Conservation (phyloP, 2,888 invertebrate species). For the Beris morrisii region DNA sequence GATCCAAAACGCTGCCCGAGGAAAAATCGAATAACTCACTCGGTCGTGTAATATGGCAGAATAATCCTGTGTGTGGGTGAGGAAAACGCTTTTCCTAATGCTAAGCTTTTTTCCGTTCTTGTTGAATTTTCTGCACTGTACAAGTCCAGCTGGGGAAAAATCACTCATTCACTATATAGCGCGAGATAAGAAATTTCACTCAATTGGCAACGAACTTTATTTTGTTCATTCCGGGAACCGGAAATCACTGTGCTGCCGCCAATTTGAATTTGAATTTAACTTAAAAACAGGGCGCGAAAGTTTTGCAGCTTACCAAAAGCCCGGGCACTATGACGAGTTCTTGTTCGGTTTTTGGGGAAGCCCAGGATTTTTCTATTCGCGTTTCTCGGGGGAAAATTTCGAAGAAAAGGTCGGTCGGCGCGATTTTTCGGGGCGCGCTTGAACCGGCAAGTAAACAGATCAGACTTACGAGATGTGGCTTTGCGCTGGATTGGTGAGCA, state of each 20-base stretch:
- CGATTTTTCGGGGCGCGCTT: conserved; percentile 27
- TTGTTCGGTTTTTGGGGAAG: no score
- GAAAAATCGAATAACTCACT: neutral
- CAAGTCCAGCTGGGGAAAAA: conserved; percentile 4
- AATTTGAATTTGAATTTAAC: no score
- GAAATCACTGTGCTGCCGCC: no score
- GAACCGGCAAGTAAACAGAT: conserved; percentile 34
- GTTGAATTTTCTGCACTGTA: neutral
- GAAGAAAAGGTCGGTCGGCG: neutral
- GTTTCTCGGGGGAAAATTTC: no score
- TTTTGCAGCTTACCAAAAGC: neutral
- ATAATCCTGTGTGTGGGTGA: conserved; percentile 17
- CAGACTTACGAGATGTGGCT: conserved; percentile 18
- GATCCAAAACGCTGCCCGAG: conserved; percentile 5
- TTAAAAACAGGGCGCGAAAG: neutral
- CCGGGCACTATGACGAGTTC: no score
- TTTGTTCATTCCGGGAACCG: no score
- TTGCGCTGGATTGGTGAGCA: conserved; percentile 18
- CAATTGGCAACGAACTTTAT: neutral
- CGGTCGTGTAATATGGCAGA: neutral
- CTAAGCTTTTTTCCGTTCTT: conserved; percentile 25
- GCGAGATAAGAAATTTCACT: conserved; percentile 7
- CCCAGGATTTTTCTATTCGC: no score
- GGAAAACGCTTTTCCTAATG: conserved; percentile 19
- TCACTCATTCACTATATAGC: conserved; percentile 7